Base-by-base conservation (phyloP, 2,113 vertebrate genomes). In the Melierax canorus region DNA sequence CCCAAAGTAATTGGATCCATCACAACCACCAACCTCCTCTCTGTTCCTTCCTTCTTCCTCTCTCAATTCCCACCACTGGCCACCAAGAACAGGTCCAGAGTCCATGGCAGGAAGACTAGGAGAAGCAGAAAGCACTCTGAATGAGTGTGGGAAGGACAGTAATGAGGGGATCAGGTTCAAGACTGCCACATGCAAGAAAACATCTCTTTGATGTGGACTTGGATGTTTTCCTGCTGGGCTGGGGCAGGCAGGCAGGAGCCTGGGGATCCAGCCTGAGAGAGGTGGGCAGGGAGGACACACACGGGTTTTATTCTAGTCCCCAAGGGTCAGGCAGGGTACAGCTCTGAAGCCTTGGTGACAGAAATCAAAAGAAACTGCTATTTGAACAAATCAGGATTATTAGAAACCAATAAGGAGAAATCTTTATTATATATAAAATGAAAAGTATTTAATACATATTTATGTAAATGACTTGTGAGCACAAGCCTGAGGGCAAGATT, bases 391-490 rank as follows among this genome's bases (percentile, higher is more conserved):
- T 97, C 95, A 97, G 93, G 96, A 97, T 97, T 97, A 96, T 94
- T 97, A 97, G 95, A 92, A 97, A 68, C 71, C 72, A 91, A 46
- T 87, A 88, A 93, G 78, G 71, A 97, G 46, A 97, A 94, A 95
- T 98, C 91, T 97, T 92, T 98, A 97, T 96, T 97, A 94, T 98
- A 96, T 91, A 97, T 94, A 94, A 71, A 96, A 87, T 78, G 94
- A 84, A 39, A 97, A 96, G 80, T 97, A 97, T 96, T 97, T 97
- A 97, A 97, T 94, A 94, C 94, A 72, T 98, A 97, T 96, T 96
- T 97, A 85, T 96, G 73, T 95, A 91, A 72, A 45, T 24, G 55
- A 86, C 72, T 81, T 82, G 86, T 72, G 75, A 97, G 96, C 96
- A 96, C 97, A 95, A 95, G 91, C 92, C 88, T 60, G 86, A 79